Conservation (phyloP, 64 coral and sea anemone genomes). For the Platygyra sinensis region DNA sequence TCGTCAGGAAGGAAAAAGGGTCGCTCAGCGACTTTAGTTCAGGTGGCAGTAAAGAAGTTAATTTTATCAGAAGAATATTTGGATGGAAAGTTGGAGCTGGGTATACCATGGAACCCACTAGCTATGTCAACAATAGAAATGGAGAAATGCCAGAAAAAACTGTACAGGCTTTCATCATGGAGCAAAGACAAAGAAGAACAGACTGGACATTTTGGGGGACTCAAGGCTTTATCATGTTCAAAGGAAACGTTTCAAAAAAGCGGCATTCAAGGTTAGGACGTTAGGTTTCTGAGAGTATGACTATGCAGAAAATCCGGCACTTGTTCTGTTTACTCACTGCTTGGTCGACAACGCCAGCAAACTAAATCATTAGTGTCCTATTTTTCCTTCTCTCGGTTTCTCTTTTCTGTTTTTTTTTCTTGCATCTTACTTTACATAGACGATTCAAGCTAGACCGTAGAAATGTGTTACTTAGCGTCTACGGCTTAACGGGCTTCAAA, state of each 20-base stretch:
- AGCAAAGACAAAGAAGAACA: background rate
- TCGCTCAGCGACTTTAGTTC: background rate
- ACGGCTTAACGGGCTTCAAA: too few relatives aligned
- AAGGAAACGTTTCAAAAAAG: background rate
- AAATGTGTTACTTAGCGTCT: too few relatives aligned
- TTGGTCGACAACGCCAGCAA: too few relatives aligned
- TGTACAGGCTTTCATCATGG: background rate
- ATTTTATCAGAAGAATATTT: background rate
- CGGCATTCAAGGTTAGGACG: background rate
- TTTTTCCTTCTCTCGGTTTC: too few relatives aligned
- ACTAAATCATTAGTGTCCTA: too few relatives aligned
- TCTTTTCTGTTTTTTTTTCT: too few relatives aligned
- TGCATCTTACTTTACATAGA: too few relatives aligned
- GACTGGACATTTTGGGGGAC: background rate
- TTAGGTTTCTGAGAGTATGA: background rate
- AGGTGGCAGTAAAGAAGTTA: background rate
- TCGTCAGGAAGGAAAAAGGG: background rate
- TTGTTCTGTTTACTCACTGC: background rate
- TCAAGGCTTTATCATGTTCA: background rate
- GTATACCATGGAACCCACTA: constrained; percentile 20
- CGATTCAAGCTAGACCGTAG: too few relatives aligned
- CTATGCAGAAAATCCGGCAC: background rate
- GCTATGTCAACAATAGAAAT: background rate
- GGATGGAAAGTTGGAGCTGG: constrained; percentile 18
- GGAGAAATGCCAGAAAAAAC: background rate